Base-by-base conservation (phyloP, 2,797 vertebrate genomes). In the Lepidocolaptes lacrymiger region DNA sequence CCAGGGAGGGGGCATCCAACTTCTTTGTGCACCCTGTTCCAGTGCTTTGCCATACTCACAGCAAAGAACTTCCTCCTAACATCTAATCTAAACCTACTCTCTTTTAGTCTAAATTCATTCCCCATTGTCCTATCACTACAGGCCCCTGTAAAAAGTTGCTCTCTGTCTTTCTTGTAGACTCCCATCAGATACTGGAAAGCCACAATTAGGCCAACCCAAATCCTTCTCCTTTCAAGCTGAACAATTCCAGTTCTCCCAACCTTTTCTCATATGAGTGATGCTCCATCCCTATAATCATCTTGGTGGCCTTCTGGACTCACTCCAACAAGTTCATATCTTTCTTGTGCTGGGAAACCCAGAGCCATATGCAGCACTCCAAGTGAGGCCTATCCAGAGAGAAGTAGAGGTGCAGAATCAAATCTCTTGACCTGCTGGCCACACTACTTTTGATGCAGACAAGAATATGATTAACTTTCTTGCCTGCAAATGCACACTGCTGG, bases 341-440 rank as follows among this genome's bases (percentile, higher is more conserved):
- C 21, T 21, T 51, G 23, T 44, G 14, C 28, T 51, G n/a, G 11
- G 18, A 4, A 26, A 12, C 6, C 7, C 49, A 37, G 49, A 56
- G 2, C 6, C 49, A 56, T 19, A 49, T 37, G 23, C 8, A 61
- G 10, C 15, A 2, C 17, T 46, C 20, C 22, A 28, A 30, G 19
- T 18, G 11, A 13, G 9, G 3, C 37, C 19, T 56, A 36, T 61
- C 3, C 28, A 73, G 37, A 19, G 22, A 58, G 34, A 26, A 59
- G 55, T 18, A 62, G 52, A 58, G 32, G n/a, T 20, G 3, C 49
- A 76, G 63, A 37, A 69, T 22, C 14, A 6, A 7, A 7, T 56
- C 28, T 28, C 20, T 37, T 2, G 1, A 10, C n/a, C 36, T 3
- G 2, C 16, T 63, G n/a, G 0, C 49, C 20, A 21, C 0, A 0